Conservation (phyloP, 1,140 invertebrate species). For the Helicoverpa armigera region DNA sequence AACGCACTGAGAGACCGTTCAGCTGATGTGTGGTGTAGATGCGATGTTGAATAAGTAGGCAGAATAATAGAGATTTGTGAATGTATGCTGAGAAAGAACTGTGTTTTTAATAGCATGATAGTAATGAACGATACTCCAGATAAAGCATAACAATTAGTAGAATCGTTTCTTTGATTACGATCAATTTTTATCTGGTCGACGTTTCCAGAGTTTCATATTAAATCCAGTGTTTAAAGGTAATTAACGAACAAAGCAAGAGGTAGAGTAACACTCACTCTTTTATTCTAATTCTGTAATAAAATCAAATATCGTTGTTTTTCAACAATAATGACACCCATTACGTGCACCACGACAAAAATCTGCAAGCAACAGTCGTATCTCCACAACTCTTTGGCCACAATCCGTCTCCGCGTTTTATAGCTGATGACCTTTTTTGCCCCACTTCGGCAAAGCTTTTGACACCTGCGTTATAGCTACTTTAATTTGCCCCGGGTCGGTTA, state of each 20-base stretch:
- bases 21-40: slow-evolving; percentile 1
- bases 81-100: not conserved
- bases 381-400: slow-evolving; percentile 66
- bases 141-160: too few species aligned
- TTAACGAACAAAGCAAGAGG: too few species aligned
- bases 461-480: slow-evolving; percentile 77
- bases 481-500: slow-evolving; percentile 72
- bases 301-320: too few species aligned
- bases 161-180: too few species aligned
- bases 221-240: too few species aligned
- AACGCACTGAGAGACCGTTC: slow-evolving; percentile 57
- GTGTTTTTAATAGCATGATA: too few species aligned
- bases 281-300: too few species aligned
- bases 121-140: too few species aligned
- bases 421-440: slow-evolving; percentile 82
- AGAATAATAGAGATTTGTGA: not conserved
- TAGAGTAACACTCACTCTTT: too few species aligned
- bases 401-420: slow-evolving; percentile 66
- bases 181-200: too few species aligned
- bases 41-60: slow-evolving; percentile 16
- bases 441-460: slow-evolving; percentile 77
- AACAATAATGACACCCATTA: too few species aligned
- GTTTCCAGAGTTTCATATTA: too few species aligned
- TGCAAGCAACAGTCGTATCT: slow-evolving; percentile 40
- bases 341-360: not conserved